These are phyloP conservation scores for Mesocricetus auratus DNA, from an alignment of 2,113 vertebrate genomes.

Conservation along the genomic window DNA sequence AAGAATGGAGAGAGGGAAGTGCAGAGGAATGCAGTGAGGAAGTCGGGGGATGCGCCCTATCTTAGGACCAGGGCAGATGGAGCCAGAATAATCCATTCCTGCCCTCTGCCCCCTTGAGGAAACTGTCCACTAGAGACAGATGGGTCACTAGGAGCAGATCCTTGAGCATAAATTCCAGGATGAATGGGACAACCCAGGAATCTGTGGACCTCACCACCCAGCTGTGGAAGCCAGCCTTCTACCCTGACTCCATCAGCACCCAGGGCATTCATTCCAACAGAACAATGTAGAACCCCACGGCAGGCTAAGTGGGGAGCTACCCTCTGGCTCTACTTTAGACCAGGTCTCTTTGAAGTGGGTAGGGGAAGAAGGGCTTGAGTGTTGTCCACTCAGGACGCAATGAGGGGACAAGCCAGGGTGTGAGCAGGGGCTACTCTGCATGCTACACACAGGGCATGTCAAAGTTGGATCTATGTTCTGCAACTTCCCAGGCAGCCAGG, in stretches of 20 bases:
- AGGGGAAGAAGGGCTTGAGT: not conserved
- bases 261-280: not conserved
- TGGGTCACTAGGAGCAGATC: not conserved
- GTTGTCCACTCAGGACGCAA: not conserved
- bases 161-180: not conserved
- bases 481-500: not conserved
- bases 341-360: not conserved
- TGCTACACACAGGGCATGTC: not conserved
- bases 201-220: not conserved
- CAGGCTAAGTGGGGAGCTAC: not conserved
- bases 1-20: not conserved
- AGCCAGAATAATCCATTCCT: not conserved
- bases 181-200: not conserved
- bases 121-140: not conserved
- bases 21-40: not conserved
- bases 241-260: not conserved
- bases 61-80: not conserved
- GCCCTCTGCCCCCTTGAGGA: not conserved
- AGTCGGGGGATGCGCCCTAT: not conserved
- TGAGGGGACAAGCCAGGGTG: not conserved
- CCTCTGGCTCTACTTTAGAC: not conserved
- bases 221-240: not conserved
- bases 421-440: not conserved
- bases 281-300: accelerated
- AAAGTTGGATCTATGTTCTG: not conserved